Evolutionary conservation across 2,888 invertebrate genomes (phyloP).

Genomic region (Zygogramma bicolorata): DNA sequence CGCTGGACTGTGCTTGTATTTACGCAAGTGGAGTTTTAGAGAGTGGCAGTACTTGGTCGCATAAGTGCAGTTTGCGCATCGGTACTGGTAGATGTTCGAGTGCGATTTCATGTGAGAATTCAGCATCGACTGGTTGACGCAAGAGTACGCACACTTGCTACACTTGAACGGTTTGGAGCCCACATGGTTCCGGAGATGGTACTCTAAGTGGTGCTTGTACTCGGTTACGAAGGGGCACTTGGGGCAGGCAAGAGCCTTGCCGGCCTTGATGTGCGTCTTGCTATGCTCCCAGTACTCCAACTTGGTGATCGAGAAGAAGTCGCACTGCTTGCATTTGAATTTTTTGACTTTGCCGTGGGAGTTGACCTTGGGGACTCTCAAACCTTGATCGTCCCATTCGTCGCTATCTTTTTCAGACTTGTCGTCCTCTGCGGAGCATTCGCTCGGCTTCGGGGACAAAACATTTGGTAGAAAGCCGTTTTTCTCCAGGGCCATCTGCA

Average conservation of each 20-base stretch:
- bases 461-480: constrained; percentile 48
- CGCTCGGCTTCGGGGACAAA: constrained; percentile 55
- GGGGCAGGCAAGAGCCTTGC: constrained; percentile 90
- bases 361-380: constrained; percentile 71
- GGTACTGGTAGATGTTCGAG: constrained; percentile 90
- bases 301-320: constrained; percentile 86
- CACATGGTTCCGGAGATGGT: constrained; percentile 94
- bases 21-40: constrained; percentile 92
- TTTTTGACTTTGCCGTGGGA: constrained; percentile 88
- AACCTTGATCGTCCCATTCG: constrained; percentile 73
- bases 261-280: constrained; percentile 90
- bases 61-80: constrained; percentile 93
- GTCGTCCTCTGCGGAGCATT: constrained; percentile 66
- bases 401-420: constrained; percentile 67
- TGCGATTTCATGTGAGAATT: constrained; percentile 98
- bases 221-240: constrained; percentile 98
- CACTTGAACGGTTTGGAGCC: constrained; percentile 97
- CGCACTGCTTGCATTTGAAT: constrained; percentile 94
- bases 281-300: constrained; percentile 94
- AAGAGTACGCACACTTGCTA: constrained; percentile 87
- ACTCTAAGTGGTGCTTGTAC: constrained; percentile 98
- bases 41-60: constrained; percentile 99
- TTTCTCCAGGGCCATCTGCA: constrained; percentile 63
- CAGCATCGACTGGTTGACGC: constrained; percentile 99
- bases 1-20: constrained; percentile 91